phyloP scores from a whole-genome alignment of 2,797 vertebrate genomes.

The Gallirallus australis region DNA sequence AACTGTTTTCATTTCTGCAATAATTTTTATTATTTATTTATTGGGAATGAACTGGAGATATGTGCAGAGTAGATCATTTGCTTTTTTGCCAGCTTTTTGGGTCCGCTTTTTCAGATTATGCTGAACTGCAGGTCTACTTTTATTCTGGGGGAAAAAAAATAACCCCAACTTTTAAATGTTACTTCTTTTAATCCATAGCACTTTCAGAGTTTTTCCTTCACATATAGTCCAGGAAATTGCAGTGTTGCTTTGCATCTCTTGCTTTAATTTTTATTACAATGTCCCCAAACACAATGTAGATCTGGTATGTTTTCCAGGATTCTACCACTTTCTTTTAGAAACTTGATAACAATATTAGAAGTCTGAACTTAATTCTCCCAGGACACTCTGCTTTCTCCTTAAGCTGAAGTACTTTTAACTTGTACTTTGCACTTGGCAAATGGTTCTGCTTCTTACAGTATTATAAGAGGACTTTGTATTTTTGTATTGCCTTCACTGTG shows the following conservation, averaged over 20 bases:
- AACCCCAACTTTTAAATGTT: background rate
- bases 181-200: background rate
- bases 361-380: conserved; percentile 22
- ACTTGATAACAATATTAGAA: conserved; percentile 5
- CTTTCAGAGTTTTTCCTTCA: background rate
- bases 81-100: background rate
- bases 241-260: background rate
- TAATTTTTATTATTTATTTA: background rate
- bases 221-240: background rate
- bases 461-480: background rate
- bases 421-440: conserved; percentile 41
- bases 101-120: background rate
- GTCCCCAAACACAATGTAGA: background rate
- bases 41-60: background rate
- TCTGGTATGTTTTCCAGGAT: conserved; percentile 29
- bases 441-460: background rate
- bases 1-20: background rate
- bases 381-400: conserved; percentile 17
- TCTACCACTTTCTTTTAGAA: background rate
- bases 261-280: background rate
- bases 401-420: conserved; percentile 48
- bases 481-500: background rate
- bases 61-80: background rate
- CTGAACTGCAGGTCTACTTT: background rate
- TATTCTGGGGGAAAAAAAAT: background rate